Evolutionary conservation across 1,140 invertebrate species (phyloP).

Genomic region (Aphelenchoides fujianensis): DNA sequence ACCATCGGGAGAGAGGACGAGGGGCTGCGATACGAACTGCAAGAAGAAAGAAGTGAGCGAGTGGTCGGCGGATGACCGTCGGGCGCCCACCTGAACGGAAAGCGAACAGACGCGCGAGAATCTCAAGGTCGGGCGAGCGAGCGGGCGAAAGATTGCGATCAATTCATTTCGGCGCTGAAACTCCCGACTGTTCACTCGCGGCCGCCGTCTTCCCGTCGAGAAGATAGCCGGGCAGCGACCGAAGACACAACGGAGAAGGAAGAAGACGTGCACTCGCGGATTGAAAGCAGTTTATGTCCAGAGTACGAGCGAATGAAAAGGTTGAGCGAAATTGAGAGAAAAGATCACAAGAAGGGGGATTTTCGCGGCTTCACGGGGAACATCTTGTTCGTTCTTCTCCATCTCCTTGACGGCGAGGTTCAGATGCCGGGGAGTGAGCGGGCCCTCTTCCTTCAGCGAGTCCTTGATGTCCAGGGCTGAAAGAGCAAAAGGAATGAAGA

Average conservation of each 20-base stretch:
- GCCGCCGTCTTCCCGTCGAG: background rate
- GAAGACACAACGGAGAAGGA: no score
- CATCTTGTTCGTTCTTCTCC: slow-evolving; percentile 34
- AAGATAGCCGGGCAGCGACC: no score
- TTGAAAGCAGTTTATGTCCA: no score
- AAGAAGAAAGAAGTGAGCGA: background rate
- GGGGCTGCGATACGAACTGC: background rate
- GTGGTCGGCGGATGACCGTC: no score
- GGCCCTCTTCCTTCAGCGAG: slow-evolving; percentile 8
- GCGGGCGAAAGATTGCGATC: background rate
- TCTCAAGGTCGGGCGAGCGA: background rate
- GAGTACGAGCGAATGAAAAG: no score
- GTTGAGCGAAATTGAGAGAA: no score
- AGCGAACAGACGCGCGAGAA: no score
- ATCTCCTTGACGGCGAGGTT: slow-evolving; percentile 31
- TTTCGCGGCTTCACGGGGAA: slow-evolving; percentile 35
- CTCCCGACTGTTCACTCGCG: background rate
- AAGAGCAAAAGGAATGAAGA: slow-evolving; percentile 31
- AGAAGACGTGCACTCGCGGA: no score
- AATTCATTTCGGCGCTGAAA: background rate
- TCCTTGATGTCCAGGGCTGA: slow-evolving; percentile 43
- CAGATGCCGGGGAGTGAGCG: slow-evolving; percentile 37
- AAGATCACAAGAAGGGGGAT: slow-evolving; percentile 2
- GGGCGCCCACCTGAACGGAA: no score
- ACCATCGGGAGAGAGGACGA: background rate